Conservation (phyloP, 2,113 vertebrate species). For the Melanerpes formicivorus region DNA sequence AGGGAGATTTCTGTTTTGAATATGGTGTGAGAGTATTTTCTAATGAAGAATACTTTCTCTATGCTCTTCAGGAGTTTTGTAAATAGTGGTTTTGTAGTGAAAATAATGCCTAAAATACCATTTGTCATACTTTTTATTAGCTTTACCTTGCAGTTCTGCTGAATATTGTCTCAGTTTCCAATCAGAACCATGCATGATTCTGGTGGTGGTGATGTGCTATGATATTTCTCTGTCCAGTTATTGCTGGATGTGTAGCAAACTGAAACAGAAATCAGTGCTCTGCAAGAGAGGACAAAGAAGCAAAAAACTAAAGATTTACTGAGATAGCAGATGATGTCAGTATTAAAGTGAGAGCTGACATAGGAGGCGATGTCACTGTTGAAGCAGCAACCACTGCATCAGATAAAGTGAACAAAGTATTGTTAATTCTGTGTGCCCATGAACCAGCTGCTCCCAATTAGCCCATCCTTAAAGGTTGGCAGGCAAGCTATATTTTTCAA, state of each 20-base stretch:
- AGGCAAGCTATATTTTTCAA: background rate
- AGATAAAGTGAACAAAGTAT: background rate
- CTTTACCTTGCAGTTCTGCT: background rate
- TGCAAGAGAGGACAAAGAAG: background rate
- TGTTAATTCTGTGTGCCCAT: background rate
- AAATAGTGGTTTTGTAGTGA: background rate
- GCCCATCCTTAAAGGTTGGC: background rate
- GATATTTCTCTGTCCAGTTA: background rate
- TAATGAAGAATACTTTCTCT: background rate
- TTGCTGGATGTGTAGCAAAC: background rate
- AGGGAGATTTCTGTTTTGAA: background rate
- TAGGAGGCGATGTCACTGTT: background rate
- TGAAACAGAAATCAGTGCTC: background rate
- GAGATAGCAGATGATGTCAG: background rate
- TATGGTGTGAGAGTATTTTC: background rate
- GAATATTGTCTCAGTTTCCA: background rate
- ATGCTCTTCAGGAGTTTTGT: accelerated
- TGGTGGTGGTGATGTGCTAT: background rate
- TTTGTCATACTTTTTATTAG: background rate
- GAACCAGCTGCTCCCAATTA: slow-evolving; percentile 31
- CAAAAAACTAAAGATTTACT: background rate
- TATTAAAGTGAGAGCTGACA: background rate
- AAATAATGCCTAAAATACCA: background rate
- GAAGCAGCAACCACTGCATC: background rate
- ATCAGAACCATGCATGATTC: background rate